Percentiles rank a stretch among this genome's conserved stretches.
phyloP scores from a whole-genome alignment of 2,797 vertebrate genomes.

The Xyrichtys novacula region DNA sequence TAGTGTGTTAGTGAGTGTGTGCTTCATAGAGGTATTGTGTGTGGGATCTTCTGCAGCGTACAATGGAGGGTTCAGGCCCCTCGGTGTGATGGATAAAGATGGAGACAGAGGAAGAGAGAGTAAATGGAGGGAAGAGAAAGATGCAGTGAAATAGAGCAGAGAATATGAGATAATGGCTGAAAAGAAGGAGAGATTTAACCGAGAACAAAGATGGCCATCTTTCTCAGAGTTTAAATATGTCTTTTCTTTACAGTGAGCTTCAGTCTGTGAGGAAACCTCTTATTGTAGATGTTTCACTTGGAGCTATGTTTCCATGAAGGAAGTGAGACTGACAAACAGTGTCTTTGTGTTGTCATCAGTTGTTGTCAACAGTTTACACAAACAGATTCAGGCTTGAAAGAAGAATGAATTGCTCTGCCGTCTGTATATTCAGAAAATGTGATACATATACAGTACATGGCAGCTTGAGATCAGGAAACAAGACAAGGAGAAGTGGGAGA shows the following conservation, averaged over 20 bases:
- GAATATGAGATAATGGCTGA: conserved; percentile 30
- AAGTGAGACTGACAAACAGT: background rate
- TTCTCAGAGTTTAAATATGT: conserved; percentile 18
- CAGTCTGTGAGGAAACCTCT: conserved; percentile 11
- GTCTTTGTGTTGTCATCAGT: background rate
- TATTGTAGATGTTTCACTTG: conserved; percentile 6
- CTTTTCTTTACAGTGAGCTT: background rate
- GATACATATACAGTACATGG: too few species aligned
- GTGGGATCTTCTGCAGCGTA: conserved; percentile 25
- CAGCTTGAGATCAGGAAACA: too few species aligned
- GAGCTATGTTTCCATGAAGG: background rate
- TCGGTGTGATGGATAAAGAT: conserved; percentile 39
- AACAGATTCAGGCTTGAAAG: background rate
- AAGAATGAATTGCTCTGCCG: too few species aligned
- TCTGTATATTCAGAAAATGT: too few species aligned
- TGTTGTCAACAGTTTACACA: background rate
- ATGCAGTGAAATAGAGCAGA: conserved; percentile 14
- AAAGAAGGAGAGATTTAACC: conserved; percentile 10
- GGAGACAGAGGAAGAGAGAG: conserved; percentile 30
- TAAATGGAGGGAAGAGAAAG: conserved; percentile 23
- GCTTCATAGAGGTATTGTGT: conserved; percentile 37
- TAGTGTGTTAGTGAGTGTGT: conserved; percentile 19
- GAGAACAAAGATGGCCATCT: background rate
- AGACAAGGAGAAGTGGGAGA: too few species aligned
- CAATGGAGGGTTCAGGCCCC: conserved; percentile 38